phyloP scores from a whole-genome alignment of 2,113 vertebrate species.

The Progne subis region DNA sequence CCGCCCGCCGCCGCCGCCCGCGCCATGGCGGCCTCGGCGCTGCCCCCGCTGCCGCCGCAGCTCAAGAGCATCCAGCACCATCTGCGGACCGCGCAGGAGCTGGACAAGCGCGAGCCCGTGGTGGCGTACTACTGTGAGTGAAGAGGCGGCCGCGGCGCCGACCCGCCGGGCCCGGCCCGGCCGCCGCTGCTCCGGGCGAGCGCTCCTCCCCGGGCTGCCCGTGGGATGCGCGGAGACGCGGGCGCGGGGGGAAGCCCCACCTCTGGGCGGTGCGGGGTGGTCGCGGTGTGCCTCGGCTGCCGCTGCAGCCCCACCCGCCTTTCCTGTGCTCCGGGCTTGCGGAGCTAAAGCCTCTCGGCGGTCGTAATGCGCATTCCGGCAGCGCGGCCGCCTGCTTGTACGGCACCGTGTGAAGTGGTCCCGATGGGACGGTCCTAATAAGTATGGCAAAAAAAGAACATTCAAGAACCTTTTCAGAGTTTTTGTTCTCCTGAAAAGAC shows the following conservation, averaged over 20 bases:
- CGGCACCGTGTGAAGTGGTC: accelerated
- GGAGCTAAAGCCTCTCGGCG: no score
- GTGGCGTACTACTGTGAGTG: no score
- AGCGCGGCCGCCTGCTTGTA: accelerated
- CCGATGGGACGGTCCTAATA: no score
- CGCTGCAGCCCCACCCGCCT: not conserved
- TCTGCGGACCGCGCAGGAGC: no score
- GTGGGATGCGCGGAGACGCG: not conserved
- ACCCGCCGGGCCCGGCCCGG: not conserved
- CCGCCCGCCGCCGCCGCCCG: no score
- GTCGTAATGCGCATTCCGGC: accelerated
- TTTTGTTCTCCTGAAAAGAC: not conserved
- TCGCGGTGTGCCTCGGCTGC: not conserved
- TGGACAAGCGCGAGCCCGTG: no score
- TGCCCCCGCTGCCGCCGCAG: no score
- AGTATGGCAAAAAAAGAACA: not conserved
- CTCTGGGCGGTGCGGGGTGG: not conserved
- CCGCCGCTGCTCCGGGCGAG: not conserved
- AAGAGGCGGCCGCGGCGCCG: not conserved
- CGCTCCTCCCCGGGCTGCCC: not conserved
- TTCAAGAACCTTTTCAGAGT: not conserved
- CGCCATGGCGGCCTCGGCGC: no score
- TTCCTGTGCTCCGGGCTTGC: accelerated
- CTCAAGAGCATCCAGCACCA: no score
- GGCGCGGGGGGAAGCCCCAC: not conserved